Percentiles rank a stretch among this genome's conserved stretches.
These are phyloP conservation scores for Butorides virescens DNA, from an alignment of 2,113 vertebrate species.

Conservation along the genomic window DNA sequence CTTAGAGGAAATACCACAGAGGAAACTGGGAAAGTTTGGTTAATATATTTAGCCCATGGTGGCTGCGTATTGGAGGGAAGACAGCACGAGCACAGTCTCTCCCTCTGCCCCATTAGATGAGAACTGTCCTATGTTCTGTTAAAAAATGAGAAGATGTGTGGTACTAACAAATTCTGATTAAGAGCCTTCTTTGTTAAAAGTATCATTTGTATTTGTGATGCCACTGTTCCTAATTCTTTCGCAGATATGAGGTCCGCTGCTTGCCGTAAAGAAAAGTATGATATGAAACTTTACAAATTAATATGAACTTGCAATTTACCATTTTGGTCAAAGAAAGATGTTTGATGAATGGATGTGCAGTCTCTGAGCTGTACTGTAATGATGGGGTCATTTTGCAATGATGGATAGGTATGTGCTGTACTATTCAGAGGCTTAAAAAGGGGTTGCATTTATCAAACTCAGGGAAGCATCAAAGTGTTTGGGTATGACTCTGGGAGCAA, in stretches of 20 bases:
- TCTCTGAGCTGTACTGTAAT: not conserved
- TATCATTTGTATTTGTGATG: not conserved
- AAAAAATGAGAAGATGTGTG: not conserved
- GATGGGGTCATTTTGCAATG: not conserved
- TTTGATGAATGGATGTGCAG: slow-evolving; percentile 4
- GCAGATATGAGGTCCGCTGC: not conserved
- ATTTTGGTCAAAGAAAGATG: not conserved
- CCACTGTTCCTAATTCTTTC: not conserved
- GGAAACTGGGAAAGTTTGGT: not conserved
- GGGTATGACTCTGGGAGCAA: slow-evolving; percentile 3
- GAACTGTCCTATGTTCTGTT: not conserved
- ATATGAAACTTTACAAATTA: not conserved
- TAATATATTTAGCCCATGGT: not conserved
- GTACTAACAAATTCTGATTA: not conserved
- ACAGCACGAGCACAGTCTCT: not conserved
- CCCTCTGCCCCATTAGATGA: not conserved
- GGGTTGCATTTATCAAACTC: slow-evolving; percentile 18
- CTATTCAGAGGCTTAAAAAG: slow-evolving; percentile 21
- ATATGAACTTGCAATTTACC: slow-evolving; percentile 12
- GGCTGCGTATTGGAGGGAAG: not conserved
- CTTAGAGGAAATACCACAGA: not conserved
- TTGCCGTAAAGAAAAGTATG: not conserved
- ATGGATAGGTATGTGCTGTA: not conserved
- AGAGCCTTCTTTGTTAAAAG: not conserved
- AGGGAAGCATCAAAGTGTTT: not conserved